Conservation (phyloP, 1,140 invertebrate species). For the Calliopsis andreniformis region DNA sequence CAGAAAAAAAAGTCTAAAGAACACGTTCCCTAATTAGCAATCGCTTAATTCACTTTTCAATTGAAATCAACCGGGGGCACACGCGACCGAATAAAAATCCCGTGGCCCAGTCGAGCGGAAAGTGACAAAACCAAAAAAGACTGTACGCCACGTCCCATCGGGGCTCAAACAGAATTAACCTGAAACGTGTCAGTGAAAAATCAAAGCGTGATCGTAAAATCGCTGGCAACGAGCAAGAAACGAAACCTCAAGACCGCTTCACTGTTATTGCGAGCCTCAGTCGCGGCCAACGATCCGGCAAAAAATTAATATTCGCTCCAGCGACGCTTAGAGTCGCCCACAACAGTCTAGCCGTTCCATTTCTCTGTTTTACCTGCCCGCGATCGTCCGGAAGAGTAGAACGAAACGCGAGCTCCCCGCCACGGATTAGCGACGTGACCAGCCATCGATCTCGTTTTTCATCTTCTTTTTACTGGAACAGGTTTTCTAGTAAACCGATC, state of each 20-base stretch:
- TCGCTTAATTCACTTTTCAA: too few relatives aligned
- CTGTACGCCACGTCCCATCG: too few relatives aligned
- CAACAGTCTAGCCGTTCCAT: constrained; percentile 25
- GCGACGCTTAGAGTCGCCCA: constrained; percentile 8
- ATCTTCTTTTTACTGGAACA: constrained; percentile 18
- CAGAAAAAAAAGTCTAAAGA: too few relatives aligned
- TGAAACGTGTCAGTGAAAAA: neutral
- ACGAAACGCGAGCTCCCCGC: constrained; percentile 16
- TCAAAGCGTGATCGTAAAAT: neutral
- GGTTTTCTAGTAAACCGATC: constrained; percentile 42
- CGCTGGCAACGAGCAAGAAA: neutral
- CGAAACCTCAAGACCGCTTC: neutral
- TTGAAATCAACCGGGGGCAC: too few relatives aligned
- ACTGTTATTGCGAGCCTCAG: neutral
- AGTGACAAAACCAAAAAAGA: neutral
- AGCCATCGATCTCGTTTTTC: constrained; percentile 55
- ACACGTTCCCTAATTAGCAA: too few relatives aligned
- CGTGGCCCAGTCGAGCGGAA: neutral
- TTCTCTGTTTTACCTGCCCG: constrained; percentile 13
- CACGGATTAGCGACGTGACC: constrained; percentile 37
- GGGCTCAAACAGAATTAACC: too few relatives aligned
- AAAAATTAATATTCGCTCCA: constrained; percentile 38
- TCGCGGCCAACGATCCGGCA: neutral
- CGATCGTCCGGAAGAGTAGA: constrained; percentile 30
- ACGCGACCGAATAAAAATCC: neutral